A percentile compares a stretch with the other conserved stretches of the same genome.
These are phyloP conservation scores for Mayetiola destructor DNA, from an alignment of 2,888 invertebrate species.

Conservation along the genomic window DNA sequence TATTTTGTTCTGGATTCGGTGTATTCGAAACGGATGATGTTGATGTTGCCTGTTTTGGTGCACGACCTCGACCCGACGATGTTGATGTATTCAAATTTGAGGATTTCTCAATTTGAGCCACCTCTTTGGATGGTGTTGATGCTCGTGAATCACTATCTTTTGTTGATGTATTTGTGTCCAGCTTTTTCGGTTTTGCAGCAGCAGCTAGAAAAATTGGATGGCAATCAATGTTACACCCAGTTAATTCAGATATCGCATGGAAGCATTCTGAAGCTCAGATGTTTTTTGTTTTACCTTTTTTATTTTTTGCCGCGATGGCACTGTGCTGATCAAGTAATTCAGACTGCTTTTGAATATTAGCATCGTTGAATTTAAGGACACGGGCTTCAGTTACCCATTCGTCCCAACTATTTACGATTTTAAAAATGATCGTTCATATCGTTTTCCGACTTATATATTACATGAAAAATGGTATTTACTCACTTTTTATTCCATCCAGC, in stretches of 20 bases:
- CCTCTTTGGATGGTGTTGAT: constrained; percentile 48
- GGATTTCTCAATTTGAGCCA: constrained; percentile 38
- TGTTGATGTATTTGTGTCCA: constrained; percentile 22
- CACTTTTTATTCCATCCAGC: constrained; percentile 98
- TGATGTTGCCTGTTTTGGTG: constrained; percentile 20
- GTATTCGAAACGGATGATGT: neutral
- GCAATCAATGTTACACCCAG: neutral
- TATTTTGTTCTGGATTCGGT: constrained; percentile 19
- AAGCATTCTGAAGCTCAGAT: neutral
- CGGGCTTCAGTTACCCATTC: constrained; percentile 86
- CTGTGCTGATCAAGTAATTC: constrained; percentile 71
- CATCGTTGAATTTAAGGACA: constrained; percentile 79
- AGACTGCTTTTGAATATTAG: constrained; percentile 74
- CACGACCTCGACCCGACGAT: constrained; percentile 23
- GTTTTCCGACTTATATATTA: constrained; percentile 7
- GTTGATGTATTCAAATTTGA: constrained; percentile 25
- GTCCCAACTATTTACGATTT: constrained; percentile 54
- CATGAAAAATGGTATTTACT: constrained; percentile 24
- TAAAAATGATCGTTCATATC: neutral
- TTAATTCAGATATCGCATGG: too few species aligned
- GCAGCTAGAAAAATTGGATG: neutral
- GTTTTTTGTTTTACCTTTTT: constrained; percentile 40
- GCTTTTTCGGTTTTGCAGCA: constrained; percentile 29
- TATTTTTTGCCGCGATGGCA: constrained; percentile 51
- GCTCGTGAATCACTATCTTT: constrained; percentile 40